Conservation (phyloP, 2,797 vertebrate species). For the Xiphophorus birchmanni region DNA sequence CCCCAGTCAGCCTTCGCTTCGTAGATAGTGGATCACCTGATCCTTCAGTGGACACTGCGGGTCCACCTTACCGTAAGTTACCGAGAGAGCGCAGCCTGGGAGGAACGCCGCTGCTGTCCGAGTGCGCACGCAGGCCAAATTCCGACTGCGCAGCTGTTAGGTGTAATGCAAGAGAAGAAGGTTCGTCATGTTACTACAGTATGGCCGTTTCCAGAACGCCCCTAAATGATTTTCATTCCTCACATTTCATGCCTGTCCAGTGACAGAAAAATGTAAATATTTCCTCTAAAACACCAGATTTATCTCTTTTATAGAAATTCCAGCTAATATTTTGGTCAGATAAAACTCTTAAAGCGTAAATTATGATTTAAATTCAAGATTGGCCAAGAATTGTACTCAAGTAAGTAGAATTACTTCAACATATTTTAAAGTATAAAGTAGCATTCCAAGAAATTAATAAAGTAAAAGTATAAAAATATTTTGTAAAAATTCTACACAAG, state of each 20-base stretch:
- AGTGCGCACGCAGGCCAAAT: constrained; percentile 45
- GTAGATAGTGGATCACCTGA: constrained; percentile 87
- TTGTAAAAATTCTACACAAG: too few relatives aligned
- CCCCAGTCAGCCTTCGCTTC: constrained; percentile 73
- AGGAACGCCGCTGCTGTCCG: constrained; percentile 39
- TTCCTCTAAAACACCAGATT: neutral
- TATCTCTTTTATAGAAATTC: neutral
- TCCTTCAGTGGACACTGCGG: constrained; percentile 83
- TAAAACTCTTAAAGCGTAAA: neutral
- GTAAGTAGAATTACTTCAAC: too few relatives aligned
- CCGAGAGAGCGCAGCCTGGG: constrained; percentile 68
- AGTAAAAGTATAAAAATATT: too few relatives aligned
- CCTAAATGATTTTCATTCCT: constrained; percentile 71
- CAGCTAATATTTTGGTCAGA: neutral
- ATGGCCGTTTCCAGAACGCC: constrained; percentile 71
- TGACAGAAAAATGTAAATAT: neutral
- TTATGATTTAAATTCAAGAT: neutral
- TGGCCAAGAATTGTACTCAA: too few relatives aligned
- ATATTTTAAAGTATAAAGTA: too few relatives aligned
- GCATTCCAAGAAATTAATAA: too few relatives aligned
- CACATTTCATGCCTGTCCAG: constrained; percentile 58
- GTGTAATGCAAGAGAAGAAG: constrained; percentile 44
- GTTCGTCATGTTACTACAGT: constrained; percentile 71
- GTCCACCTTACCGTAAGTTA: constrained; percentile 91
- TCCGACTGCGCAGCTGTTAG: constrained; percentile 63